Evolutionary conservation across 2,113 vertebrate species (phyloP).

Genomic region (Python bivittatus): DNA sequence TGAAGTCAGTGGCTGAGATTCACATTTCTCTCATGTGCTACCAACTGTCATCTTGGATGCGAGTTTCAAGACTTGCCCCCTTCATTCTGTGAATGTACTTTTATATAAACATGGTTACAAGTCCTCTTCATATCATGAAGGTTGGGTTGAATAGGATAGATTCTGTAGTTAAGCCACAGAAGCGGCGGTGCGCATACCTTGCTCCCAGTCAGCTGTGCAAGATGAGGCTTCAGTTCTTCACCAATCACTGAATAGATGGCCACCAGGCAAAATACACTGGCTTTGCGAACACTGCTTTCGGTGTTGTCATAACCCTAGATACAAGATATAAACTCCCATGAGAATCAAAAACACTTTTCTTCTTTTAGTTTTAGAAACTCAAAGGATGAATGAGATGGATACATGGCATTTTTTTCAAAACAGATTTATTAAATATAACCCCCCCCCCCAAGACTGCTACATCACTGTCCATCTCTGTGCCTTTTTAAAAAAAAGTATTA

Average conservation of each 20-base stretch:
- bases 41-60: not conserved
- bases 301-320: slow-evolving; percentile 95
- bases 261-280: slow-evolving; percentile 96
- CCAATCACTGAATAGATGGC: slow-evolving; percentile 96
- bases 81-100: not conserved
- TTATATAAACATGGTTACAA: not conserved
- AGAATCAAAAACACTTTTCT: slow-evolving; percentile 34
- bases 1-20: not conserved
- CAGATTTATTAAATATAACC: not conserved
- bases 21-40: not conserved
- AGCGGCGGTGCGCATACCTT: slow-evolving; percentile 76
- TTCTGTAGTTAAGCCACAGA: not conserved
- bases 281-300: slow-evolving; percentile 95
- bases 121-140: no score
- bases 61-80: not conserved
- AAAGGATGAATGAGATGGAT: not conserved
- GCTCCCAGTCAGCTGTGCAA: slow-evolving; percentile 94
- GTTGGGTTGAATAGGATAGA: no score
- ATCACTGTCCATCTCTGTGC: not conserved
- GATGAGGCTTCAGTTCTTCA: slow-evolving; percentile 94
- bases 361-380: not conserved
- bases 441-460: not conserved
- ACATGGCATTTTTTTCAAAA: not conserved
- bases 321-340: slow-evolving; percentile 27
- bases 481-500: not conserved